phyloP scores from a whole-genome alignment of 2,888 invertebrate genomes.

The Rhingia campestris region DNA sequence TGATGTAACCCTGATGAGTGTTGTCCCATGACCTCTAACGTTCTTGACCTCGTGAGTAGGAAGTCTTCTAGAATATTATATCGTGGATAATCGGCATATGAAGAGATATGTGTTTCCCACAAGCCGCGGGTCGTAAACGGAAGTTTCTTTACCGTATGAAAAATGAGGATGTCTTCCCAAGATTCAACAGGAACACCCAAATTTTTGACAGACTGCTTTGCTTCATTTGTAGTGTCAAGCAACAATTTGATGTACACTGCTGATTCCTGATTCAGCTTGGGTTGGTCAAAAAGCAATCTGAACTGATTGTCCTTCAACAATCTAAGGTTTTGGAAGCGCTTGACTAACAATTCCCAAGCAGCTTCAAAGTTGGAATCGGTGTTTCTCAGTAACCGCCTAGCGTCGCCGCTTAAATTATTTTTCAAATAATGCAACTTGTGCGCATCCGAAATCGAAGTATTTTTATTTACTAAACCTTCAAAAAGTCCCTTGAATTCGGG shows the following conservation, averaged over 20 bases:
- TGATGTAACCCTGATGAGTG: too few relatives aligned
- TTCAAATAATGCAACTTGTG: slow-evolving; percentile 17
- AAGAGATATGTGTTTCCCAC: slow-evolving; percentile 9
- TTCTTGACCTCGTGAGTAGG: too few relatives aligned
- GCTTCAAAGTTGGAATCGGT: too few relatives aligned
- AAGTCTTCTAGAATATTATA: too few relatives aligned
- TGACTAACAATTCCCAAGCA: too few relatives aligned
- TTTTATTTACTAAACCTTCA: too few relatives aligned
- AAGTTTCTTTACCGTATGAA: slow-evolving; percentile 6
- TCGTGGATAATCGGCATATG: slow-evolving; percentile 6
- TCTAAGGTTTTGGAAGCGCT: slow-evolving; percentile 4
- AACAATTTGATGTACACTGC: background rate
- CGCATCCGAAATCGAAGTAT: too few relatives aligned
- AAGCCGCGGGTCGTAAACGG: slow-evolving; percentile 1
- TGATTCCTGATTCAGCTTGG: background rate
- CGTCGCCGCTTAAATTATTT: background rate
- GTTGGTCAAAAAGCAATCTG: slow-evolving; percentile 7
- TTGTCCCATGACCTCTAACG: too few relatives aligned
- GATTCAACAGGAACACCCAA: background rate
- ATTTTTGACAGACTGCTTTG: background rate
- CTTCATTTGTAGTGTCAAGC: too few relatives aligned
- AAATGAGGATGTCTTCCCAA: background rate
- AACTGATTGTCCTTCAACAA: too few relatives aligned
- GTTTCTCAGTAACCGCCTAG: too few relatives aligned
- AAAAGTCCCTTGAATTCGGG: slow-evolving; percentile 12